phyloP scores from a whole-genome alignment of 2,888 invertebrate species.

The Lutraria lutraria region DNA sequence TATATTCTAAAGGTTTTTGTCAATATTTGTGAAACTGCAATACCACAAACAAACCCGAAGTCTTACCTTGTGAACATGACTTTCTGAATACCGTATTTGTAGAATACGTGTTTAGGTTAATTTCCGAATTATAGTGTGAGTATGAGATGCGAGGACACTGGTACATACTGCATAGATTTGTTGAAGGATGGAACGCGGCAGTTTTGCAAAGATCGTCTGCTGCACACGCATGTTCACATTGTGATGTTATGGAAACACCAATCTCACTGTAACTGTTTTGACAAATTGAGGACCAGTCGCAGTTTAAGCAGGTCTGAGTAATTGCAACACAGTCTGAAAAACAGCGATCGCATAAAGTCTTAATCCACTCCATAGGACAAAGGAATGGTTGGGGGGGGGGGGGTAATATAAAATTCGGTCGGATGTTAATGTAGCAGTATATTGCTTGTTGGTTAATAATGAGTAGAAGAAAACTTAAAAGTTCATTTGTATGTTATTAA shows the following conservation, averaged over 20 bases:
- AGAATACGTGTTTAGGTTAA: background rate
- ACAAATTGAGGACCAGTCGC: background rate
- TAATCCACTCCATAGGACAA: too few species aligned
- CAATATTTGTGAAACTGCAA: too few species aligned
- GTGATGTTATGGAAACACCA: background rate
- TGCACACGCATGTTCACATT: background rate
- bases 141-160: background rate
- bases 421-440: too few species aligned
- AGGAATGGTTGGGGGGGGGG: too few species aligned
- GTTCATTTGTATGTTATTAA: too few species aligned
- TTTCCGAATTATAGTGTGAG: background rate
- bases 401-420: too few species aligned
- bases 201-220: background rate
- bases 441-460: too few species aligned
- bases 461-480: too few species aligned
- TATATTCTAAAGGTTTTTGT: too few species aligned
- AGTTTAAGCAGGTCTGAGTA: background rate
- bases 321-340: background rate
- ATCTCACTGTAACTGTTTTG: background rate
- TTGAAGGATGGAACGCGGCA: background rate
- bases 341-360: background rate
- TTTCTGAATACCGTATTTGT: constrained; percentile 10
- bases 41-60: too few species aligned
- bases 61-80: background rate
- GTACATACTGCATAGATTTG: background rate